Evolutionary conservation across 2,113 vertebrate genomes (phyloP).

Genomic region (Antennarius striatus): DNA sequence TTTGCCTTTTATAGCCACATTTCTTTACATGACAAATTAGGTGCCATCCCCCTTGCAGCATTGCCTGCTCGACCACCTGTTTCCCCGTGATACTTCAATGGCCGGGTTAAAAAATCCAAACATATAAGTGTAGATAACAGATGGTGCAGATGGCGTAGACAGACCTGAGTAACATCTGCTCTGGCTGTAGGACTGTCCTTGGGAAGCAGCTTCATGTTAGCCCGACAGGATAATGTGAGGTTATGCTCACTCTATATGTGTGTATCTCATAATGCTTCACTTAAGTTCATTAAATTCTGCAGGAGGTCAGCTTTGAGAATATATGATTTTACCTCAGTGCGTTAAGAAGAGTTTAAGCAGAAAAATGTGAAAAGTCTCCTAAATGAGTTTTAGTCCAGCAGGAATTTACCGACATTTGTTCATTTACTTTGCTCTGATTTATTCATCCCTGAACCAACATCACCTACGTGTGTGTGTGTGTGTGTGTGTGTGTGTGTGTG

Average conservation of each 20-base stretch:
- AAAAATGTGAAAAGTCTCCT: too few relatives aligned
- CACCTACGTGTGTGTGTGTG: constrained; percentile 11
- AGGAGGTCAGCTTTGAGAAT: too few relatives aligned
- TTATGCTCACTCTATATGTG: too few relatives aligned
- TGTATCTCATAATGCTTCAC: too few relatives aligned
- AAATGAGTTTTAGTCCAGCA: neutral
- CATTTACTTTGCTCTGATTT: neutral
- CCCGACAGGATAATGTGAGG: too few relatives aligned
- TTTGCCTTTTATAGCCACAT: neutral
- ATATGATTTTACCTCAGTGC: too few relatives aligned
- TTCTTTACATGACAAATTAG: neutral
- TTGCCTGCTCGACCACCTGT: constrained; percentile 10
- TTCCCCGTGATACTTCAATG: constrained; percentile 11
- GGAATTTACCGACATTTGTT: neutral
- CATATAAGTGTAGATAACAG: neutral
- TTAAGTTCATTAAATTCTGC: too few relatives aligned
- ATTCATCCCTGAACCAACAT: constrained; percentile 12
- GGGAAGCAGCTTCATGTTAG: too few relatives aligned
- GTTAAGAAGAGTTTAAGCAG: too few relatives aligned
- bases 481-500: neutral
- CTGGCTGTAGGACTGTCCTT: constrained; percentile 1
- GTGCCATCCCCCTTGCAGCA: neutral
- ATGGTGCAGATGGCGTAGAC: neutral
- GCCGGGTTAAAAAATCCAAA: neutral
- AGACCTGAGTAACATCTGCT: constrained; percentile 53